Base-by-base conservation (phyloP, 2,888 invertebrate species). In the Cacoxenus indagator region DNA sequence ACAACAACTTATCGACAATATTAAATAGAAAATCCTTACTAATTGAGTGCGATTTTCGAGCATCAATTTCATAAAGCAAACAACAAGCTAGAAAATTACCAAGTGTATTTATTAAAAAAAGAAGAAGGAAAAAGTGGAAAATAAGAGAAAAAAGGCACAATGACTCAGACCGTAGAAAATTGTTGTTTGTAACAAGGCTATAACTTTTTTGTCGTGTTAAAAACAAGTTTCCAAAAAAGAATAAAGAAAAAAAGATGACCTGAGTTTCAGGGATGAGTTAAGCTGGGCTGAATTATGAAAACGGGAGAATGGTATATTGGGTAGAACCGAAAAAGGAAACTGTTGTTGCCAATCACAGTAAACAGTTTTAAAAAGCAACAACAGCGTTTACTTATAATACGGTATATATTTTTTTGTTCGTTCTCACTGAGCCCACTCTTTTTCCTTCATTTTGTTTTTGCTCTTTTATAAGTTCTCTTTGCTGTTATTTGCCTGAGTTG, bases 31-130 rank as follows among this genome's bases (percentile, higher is more conserved):
- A 80, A 80, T 80, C 80, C 81, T 72, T 75, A 79, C 81, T 81
- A 81, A 81, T 81, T 81, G 81, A 81, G 83, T 81, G 83, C 80
- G 83, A 81, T 79, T 80, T 82, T 81, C 80, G 78, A 81, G 78
- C 82, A 81, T 83, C 80, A 83, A 81, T 83, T 83, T 81, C 82
- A 83, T 75, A 80, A 83, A 79, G 79, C 80, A 77, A 65, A 81
- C 75, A 73, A 68, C 62, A 70, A 65, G 46, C 66, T 37, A 29
- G 43, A 17, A 46, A 71, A 70, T 76, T 67, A 74, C 76, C 72
- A 76, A 77, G 78, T 75, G 74, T 69, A 71, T 70, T 73, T 76
- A 72, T 72, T 67, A 64, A 37, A 14, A 24, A 61, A 0, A 62
- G 24, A 62, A 45, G n/a, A 62, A 45, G 0, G 24, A 45, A n/a